Evolutionary conservation across 2,113 vertebrate species (phyloP), one percentile per base, ranked within the genome.

Genomic region (Tenrec ecaudatus): DNA sequence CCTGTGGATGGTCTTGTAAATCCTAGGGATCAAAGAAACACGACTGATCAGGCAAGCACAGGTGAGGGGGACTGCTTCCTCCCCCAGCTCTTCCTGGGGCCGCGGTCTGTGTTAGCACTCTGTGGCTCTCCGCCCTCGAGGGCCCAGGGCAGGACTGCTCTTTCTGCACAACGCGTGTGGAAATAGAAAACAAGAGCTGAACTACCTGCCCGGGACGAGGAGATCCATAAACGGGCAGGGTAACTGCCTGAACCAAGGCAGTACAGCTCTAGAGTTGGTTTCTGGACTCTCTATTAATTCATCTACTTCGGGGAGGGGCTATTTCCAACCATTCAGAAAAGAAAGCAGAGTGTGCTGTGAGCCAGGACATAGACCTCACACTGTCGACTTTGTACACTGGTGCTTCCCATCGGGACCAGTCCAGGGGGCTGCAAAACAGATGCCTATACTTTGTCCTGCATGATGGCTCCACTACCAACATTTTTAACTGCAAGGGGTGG

Each of bases 1-100:
- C 83, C 97, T 98, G 95, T 98, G 97, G 96, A 98, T 96, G 78
- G 96, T 98, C 97, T 96, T 98, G 96, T 96, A 98, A 95, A 98
- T 97, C 92, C 98, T 98, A 93, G 88, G 93, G 9, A 96, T 95
- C 95, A 94, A 83, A 97, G 96, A 97, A 60, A 15, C 97, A 92
- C 19, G 87, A 36, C 53, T 95, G 53, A 94, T 97, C 95, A 98
- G 58, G 88, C 88, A 16, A 64, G 14, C 22, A 53, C 80, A 71
- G 4, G 3, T 20, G 23, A 60, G 68, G 53, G 47, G 0, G 90
- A 76, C 15, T 40, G 10, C 1, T 36, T 69, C 47, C n/a, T 58
- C 86, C 77, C 25, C 25, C 8, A 68, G 40, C 22, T 71, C 10
- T 68, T 19, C 2, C 22, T 22, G 15, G 1, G 9, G 0, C 20